Conservation (phyloP, 2,888 invertebrate species). For the Elmis aenea region DNA sequence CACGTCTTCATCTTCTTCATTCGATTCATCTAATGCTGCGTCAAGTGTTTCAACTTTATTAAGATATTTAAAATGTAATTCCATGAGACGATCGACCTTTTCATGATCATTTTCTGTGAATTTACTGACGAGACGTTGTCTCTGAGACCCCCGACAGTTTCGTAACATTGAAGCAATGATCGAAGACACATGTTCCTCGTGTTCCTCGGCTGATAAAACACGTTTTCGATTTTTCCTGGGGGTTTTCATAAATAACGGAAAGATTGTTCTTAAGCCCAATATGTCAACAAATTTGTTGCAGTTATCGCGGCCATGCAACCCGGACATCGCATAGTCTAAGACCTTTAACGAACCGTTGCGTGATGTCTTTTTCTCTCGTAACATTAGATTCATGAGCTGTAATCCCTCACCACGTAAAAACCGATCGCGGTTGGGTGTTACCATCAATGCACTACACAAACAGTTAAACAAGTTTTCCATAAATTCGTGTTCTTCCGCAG, state of each 20-base stretch:
- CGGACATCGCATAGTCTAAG: slow-evolving; percentile 94
- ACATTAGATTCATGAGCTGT: slow-evolving; percentile 98
- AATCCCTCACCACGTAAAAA: slow-evolving; percentile 96
- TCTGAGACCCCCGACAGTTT: slow-evolving; percentile 86
- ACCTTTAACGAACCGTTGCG: slow-evolving; percentile 95
- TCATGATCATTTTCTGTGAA: slow-evolving; percentile 98
- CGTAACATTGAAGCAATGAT: slow-evolving; percentile 90
- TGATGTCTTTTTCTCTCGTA: slow-evolving; percentile 94
- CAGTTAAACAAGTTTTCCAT: slow-evolving; percentile 99
- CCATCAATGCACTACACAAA: slow-evolving; percentile 90
- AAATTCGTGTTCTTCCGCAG: slow-evolving; percentile 91
- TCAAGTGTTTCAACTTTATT: slow-evolving; percentile 87
- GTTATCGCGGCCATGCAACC: slow-evolving; percentile 89
- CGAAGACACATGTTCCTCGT: slow-evolving; percentile 92
- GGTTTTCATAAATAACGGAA: slow-evolving; percentile 98
- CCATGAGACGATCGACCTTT: slow-evolving; percentile 93
- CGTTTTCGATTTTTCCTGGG: slow-evolving; percentile 80
- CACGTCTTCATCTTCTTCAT: slow-evolving; percentile 64
- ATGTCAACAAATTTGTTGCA: slow-evolving; percentile 98
- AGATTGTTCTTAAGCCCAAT: slow-evolving; percentile 90
- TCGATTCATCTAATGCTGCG: slow-evolving; percentile 61
- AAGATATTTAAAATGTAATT: slow-evolving; percentile 94
- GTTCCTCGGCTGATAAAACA: slow-evolving; percentile 78
- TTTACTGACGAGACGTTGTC: slow-evolving; percentile 87
- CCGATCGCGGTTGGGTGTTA: slow-evolving; percentile 78